A percentile compares a stretch with the other conserved stretches of the same genome.
These are phyloP conservation scores for Megalops cyprinoides DNA, from an alignment of 2,797 vertebrate genomes.

Conservation along the genomic window DNA sequence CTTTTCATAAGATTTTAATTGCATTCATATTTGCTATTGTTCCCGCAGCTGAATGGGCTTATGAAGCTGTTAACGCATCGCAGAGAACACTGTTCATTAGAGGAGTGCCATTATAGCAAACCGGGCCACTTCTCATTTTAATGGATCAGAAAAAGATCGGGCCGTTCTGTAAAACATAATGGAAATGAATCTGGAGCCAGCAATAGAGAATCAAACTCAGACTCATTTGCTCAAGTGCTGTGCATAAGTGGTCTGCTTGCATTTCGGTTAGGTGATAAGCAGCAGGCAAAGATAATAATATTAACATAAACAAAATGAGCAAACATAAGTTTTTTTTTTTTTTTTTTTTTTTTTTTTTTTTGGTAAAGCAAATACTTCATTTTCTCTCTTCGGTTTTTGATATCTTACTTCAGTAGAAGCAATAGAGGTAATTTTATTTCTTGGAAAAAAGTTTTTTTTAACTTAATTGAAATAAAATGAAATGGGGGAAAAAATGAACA, in stretches of 20 bases:
- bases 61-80: not conserved
- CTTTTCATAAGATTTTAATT: not conserved
- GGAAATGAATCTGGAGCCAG: not conserved
- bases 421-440: not conserved
- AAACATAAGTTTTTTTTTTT: too few relatives aligned
- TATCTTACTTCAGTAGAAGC: not conserved
- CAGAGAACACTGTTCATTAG: not conserved
- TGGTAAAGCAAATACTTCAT: not conserved
- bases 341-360: too few relatives aligned
- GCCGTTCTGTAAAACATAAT: not conserved
- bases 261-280: not conserved
- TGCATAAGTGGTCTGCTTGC: slow-evolving; percentile 1
- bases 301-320: slow-evolving; percentile 4
- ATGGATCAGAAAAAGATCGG: not conserved
- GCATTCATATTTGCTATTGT: not conserved
- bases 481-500: too few relatives aligned
- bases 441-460: too few relatives aligned
- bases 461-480: too few relatives aligned
- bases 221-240: not conserved
- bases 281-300: not conserved
- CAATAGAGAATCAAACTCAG: not conserved
- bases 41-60: not conserved
- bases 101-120: not conserved
- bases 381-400: not conserved
- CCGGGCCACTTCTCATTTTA: not conserved